Percentiles rank a stretch among this genome's conserved stretches.
Evolutionary conservation across 2,797 vertebrate genomes (phyloP).

Genomic region (Pseudomugil tenellus): DNA sequence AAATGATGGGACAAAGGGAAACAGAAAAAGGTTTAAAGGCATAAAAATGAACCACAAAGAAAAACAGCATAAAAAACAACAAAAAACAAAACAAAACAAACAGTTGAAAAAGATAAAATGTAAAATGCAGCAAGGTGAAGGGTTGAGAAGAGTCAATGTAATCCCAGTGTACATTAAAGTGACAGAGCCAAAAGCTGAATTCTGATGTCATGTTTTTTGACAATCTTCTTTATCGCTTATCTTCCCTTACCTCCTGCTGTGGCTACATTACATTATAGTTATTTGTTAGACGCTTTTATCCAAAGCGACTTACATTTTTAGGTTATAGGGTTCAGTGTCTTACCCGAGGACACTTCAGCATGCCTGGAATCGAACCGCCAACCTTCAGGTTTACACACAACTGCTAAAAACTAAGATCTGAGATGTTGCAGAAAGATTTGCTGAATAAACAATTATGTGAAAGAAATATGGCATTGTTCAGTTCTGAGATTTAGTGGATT

Average conservation of each 20-base stretch:
- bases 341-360: too few species aligned
- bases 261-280: slow-evolving; percentile 50
- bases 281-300: too few species aligned
- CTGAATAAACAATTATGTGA: slow-evolving; percentile 5
- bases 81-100: background rate
- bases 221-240: slow-evolving; percentile 47
- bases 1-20: background rate
- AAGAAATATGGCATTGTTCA: background rate
- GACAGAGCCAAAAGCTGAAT: slow-evolving; percentile 52
- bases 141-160: slow-evolving; percentile 12
- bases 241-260: slow-evolving; percentile 34
- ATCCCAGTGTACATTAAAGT: slow-evolving; percentile 28
- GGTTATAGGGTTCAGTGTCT: too few species aligned
- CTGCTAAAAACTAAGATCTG: slow-evolving; percentile 42
- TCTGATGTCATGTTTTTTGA: slow-evolving; percentile 51
- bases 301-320: too few species aligned
- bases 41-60: background rate
- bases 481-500: background rate
- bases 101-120: background rate
- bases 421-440: slow-evolving; percentile 14
- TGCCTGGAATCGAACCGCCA: too few species aligned
- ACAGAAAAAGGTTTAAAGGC: background rate
- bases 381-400: too few species aligned
- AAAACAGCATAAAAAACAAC: background rate
- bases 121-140: slow-evolving; percentile 12